Percentiles rank a stretch among this genome's conserved stretches.
These are phyloP conservation scores for Drosophila meridiana DNA, from an alignment of 2,888 invertebrate species.

Conservation along the genomic window DNA sequence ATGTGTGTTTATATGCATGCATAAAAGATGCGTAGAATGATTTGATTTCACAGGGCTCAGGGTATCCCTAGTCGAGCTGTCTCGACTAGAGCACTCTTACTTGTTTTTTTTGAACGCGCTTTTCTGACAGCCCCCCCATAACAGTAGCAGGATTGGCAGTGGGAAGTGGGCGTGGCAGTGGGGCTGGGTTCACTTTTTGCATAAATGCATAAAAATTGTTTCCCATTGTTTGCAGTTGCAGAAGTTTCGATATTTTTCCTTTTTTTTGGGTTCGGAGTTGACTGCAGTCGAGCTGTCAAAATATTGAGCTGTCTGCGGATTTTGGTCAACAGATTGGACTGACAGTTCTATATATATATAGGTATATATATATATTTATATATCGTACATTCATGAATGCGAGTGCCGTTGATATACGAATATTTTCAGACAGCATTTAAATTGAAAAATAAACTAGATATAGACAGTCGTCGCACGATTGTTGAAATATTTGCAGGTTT, in stretches of 20 bases:
- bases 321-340: conserved; percentile 48
- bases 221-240: conserved; percentile 71
- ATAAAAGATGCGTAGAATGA: too few relatives aligned
- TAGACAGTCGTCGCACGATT: not conserved
- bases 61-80: too few relatives aligned
- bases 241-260: conserved; percentile 3
- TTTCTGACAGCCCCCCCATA: conserved; percentile 64
- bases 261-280: conserved; percentile 30
- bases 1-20: too few relatives aligned
- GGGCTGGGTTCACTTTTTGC: conserved; percentile 58
- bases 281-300: conserved; percentile 66
- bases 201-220: conserved; percentile 81
- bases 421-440: conserved; percentile 47
- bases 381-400: not conserved
- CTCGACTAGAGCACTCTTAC: too few relatives aligned
- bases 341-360: conserved; percentile 34
- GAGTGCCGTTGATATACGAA: conserved; percentile 24
- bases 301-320: conserved; percentile 75
- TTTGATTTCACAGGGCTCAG: too few relatives aligned
- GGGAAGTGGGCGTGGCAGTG: too few relatives aligned
- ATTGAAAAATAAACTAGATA: conserved; percentile 46
- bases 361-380: conserved; percentile 17
- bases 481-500: not conserved
- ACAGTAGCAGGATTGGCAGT: conserved; percentile 1
- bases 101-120: conserved; percentile 23